Evolutionary conservation across 30 jellyfish, hydroid and myxozoan species (phyloP).

Genomic region (Hydractinia echinata): DNA sequence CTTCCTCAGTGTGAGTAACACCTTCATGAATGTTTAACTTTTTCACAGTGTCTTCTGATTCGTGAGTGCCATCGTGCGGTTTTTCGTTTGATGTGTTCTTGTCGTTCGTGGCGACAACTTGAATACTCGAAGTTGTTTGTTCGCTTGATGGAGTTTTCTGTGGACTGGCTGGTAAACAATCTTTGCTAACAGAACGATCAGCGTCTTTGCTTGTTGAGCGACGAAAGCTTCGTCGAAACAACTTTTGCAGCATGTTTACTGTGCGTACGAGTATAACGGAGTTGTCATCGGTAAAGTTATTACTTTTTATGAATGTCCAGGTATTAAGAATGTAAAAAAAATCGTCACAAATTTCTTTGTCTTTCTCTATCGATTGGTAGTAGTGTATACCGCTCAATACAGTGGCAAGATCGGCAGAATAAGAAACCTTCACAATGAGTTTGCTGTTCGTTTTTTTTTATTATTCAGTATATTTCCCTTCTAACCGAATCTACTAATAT

Average conservation of each 20-base stretch:
- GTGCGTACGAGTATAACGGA: too few relatives aligned
- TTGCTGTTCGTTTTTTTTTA: too few relatives aligned
- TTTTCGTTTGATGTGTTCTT: conserved; percentile 7
- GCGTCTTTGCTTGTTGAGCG: not conserved
- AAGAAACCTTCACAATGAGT: too few relatives aligned
- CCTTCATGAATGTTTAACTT: not conserved
- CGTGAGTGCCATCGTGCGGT: not conserved
- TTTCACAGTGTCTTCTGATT: not conserved
- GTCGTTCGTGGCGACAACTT: conserved; percentile 2
- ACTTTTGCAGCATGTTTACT: conserved; percentile 26
- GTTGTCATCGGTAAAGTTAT: too few relatives aligned
- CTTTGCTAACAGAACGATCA: not conserved
- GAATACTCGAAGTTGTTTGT: conserved; percentile 14
- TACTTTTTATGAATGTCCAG: too few relatives aligned
- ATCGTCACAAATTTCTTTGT: too few relatives aligned
- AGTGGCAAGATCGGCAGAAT: too few relatives aligned
- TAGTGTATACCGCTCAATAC: too few relatives aligned
- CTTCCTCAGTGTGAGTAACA: not conserved
- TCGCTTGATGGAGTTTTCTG: not conserved
- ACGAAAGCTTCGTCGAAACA: conserved; percentile 41
- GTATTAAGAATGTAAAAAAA: too few relatives aligned
- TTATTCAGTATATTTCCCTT: too few relatives aligned
- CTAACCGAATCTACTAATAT: too few relatives aligned
- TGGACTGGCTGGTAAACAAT: not conserved
- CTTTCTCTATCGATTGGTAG: too few relatives aligned